Percentiles rank a stretch among this genome's conserved stretches.
Evolutionary conservation across 2,113 vertebrate species (phyloP).

Genomic region (Chloropsis cyanopogon): DNA sequence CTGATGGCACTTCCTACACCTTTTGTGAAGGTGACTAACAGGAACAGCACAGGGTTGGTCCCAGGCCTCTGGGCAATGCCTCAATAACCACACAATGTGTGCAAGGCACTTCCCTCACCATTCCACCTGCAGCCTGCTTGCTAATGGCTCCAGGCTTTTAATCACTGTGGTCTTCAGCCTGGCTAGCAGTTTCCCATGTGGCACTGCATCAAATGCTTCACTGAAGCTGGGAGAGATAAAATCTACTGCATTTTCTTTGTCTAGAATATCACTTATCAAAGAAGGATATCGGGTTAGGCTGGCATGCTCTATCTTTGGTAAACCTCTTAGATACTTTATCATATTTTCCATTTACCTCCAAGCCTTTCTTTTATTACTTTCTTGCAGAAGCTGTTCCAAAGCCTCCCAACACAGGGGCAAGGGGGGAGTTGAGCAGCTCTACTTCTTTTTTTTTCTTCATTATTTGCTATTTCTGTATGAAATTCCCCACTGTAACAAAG

Average conservation of each 20-base stretch:
- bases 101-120: not conserved
- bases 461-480: not conserved
- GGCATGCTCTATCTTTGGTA: conserved; percentile 67
- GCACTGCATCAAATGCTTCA: conserved; percentile 41
- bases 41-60: not conserved
- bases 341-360: conserved; percentile 49
- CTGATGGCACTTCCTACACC: not conserved
- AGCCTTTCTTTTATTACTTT: conserved; percentile 28
- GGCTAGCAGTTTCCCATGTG: not conserved
- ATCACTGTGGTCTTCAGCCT: not conserved
- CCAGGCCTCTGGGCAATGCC: not conserved
- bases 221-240: conserved; percentile 40
- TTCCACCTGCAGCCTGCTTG: not conserved
- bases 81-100: not conserved
- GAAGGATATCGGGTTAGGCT: conserved; percentile 56
- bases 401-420: not conserved
- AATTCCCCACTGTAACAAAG: not conserved
- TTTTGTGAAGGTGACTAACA: conserved; percentile 7
- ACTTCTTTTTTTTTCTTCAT: not conserved
- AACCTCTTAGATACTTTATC: conserved; percentile 52
- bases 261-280: conserved; percentile 56
- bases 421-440: not conserved
- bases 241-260: conserved; percentile 56
- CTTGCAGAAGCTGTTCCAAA: conserved; percentile 11
- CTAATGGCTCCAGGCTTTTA: not conserved